Conservation (phyloP, 2,888 invertebrate genomes). For the Phalangium opilio region DNA sequence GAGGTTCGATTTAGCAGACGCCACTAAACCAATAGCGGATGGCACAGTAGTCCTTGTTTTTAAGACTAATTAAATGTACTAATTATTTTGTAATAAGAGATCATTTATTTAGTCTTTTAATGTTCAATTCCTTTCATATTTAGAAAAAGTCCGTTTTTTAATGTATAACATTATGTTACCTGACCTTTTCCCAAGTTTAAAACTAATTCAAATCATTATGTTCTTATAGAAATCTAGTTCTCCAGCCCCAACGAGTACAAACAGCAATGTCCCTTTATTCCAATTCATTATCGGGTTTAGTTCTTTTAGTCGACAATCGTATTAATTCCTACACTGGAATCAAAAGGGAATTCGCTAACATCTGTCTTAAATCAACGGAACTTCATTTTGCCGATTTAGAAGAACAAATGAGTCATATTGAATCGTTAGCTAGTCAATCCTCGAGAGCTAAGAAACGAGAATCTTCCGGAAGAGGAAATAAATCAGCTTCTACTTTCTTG, state of each 20-base stretch:
- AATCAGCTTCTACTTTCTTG: conserved; percentile 32
- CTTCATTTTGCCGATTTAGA: conserved; percentile 83
- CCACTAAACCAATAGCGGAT: too few relatives aligned
- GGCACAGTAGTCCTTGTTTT: too few relatives aligned
- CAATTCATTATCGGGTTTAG: conserved; percentile 69
- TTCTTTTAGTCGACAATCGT: conserved; percentile 57
- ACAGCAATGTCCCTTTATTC: conserved; percentile 89
- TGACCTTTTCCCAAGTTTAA: too few relatives aligned
- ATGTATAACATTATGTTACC: too few relatives aligned
- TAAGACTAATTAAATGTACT: too few relatives aligned
- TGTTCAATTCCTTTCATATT: too few relatives aligned
- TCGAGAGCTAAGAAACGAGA: conserved; percentile 38
- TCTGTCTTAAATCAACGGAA: conserved; percentile 70
- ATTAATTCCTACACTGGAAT: conserved; percentile 47
- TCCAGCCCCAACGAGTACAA: conserved; percentile 65
- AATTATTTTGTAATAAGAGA: too few relatives aligned
- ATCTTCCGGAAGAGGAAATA: conserved; percentile 35
- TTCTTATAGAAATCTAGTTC: conserved; percentile 41
- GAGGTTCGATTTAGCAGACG: too few relatives aligned
- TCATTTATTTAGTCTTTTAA: too few relatives aligned
- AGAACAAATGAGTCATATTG: conserved; percentile 53
- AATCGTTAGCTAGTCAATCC: conserved; percentile 11
- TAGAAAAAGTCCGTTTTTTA: too few relatives aligned
- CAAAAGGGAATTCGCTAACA: conserved; percentile 48
- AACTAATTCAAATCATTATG: too few relatives aligned